Base-by-base conservation (phyloP, 2,888 invertebrate genomes). In the Boloria euphrosyne region DNA sequence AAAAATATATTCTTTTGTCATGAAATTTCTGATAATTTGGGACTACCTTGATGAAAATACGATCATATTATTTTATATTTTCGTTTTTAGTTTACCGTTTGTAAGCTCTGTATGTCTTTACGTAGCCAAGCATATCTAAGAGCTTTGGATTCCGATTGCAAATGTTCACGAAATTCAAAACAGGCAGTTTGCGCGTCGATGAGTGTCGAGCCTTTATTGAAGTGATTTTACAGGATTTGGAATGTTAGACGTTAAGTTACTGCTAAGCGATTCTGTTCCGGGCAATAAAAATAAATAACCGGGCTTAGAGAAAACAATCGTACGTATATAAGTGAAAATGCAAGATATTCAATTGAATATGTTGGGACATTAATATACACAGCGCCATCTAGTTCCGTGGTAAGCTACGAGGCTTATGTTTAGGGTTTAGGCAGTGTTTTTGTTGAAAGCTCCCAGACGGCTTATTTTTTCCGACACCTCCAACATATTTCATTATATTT, bases 131-230 rank as follows among this genome's bases (percentile, higher is more conserved):
- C 89, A 80, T 87, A 78, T 85, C 90, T 86, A 89, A 91, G 90
- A 85, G 90, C 86, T 85, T 79, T 75, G 79, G 82, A 81, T 84
- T 82, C 79, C 85, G 81, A 86, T 85, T 82, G 83, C 84, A 80
- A 89, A 88, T 85, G 86, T 81, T 84, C 81, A 84, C 80, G 83
- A 88, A 89, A 89, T 90, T 89, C 90, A 89, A 90, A 91, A 86
- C 85, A 87, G 88, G 83, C 85, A 79, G 85, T 89, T 87, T 85
- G 82, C 76, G 76, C 82, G 84, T 83, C 88, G 80, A 85, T 83
- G 80, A 83, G 78, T 79, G 81, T 77, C 78, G 74, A 71, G 75
- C 77, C 80, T 82, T 89, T 88, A 89, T 87, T 82, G 85, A 79
- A 85, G 84, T 79, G 84, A 81, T 82, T 81, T 80, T 77, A 77